Base-by-base conservation (phyloP, 2,888 invertebrate genomes). In the Acrocyrtus sp. region DNA sequence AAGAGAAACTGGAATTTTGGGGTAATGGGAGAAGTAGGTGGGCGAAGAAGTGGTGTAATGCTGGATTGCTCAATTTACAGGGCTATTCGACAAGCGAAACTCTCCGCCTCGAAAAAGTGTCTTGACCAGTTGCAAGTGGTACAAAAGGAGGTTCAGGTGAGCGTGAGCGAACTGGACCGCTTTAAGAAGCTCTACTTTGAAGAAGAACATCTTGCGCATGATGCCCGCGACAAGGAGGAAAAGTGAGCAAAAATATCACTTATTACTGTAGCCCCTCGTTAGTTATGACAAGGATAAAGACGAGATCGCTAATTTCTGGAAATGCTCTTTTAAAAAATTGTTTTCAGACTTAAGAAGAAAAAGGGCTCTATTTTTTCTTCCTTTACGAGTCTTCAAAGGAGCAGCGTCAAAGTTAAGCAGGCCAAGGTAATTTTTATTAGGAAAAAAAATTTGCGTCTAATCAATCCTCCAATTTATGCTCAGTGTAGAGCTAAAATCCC, bases 321-420 rank as follows among this genome's bases (percentile, higher is more conserved):
- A 34, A 34, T 60, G 47, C 19, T 5, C n/a, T 60, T 24, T 47
- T 3, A 27, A 4, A 53, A 21, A 67, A 81, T 80, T 80, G 72
- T 83, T 85, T 76, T 29, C 84, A 94, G 94, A 84, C 86, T 97
- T 81, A 96, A 95, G 86, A 95, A 95, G 88, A 96, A 96, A 87
- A 96, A 96, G 82, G 96, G 96, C 21, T 95, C 96, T 5, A 94
- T 97, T 85, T 97, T 97, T 85, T 95, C 96, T 85, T 96, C 96
- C 10, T 93, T 97, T 82, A 94, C 96, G 8, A 95, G 96, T 68
- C 88, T 98, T 81, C 97, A 98, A 84, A 96, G 96, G 86, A 96
- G 96, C 84, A 96, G 96, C 85, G 95, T 95, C n/a, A 96, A 97
- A 87, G 96, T 90, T 84, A 82, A 81, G 76, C 53, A 58, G 17